Conservation (phyloP, 2,113 vertebrate species). For the Eolophus roseicapilla region DNA sequence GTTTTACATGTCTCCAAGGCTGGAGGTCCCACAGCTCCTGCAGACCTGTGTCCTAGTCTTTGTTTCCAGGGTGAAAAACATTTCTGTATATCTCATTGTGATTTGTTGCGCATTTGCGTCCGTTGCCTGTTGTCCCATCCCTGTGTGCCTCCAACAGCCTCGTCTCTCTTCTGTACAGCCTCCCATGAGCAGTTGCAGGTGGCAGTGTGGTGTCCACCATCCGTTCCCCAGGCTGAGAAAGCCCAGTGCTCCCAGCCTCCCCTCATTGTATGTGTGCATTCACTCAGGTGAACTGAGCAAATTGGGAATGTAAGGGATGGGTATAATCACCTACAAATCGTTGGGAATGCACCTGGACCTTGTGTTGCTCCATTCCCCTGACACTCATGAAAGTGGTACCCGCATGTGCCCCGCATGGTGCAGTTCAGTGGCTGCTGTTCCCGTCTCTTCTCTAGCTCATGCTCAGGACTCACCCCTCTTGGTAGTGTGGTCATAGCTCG, state of each 20-base stretch:
- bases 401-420: accelerated
- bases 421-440: background rate
- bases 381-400: accelerated
- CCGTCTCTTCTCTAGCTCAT: background rate
- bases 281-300: accelerated
- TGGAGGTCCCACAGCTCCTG: background rate
- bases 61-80: background rate
- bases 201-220: background rate
- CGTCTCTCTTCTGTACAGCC: background rate
- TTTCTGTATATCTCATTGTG: accelerated
- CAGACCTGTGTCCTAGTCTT: background rate
- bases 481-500: background rate
- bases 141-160: background rate
- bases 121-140: background rate
- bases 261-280: background rate
- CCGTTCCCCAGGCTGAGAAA: background rate
- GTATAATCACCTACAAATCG: accelerated
- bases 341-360: background rate
- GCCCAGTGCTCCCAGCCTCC: background rate
- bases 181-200: background rate
- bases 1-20: background rate
- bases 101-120: background rate
- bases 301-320: accelerated
- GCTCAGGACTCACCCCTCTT: background rate
- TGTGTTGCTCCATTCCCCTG: background rate